Percentiles rank a stretch among this genome's conserved stretches.
Conservation (phyloP, 2,888 invertebrate genomes). For the Punctoribates punctum region DNA sequence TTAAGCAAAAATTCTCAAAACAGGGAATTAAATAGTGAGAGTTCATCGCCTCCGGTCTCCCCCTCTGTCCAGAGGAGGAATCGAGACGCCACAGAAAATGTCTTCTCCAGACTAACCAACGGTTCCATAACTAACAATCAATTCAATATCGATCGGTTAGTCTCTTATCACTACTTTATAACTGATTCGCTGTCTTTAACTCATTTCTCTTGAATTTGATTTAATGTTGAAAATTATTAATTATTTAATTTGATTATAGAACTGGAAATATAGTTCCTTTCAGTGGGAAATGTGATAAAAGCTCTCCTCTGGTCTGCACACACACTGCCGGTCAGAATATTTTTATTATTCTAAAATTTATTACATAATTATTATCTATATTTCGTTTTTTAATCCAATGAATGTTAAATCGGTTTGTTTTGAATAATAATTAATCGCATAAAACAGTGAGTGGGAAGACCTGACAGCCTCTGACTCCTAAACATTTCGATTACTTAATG, state of each 20-base stretch:
- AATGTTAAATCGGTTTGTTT: neutral
- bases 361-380: too few species aligned
- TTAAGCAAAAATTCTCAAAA: constrained; percentile 42
- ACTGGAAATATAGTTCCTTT: constrained; percentile 49
- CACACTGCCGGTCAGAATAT: constrained; percentile 62
- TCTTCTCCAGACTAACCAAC: constrained; percentile 70
- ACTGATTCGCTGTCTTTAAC: neutral
- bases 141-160: constrained; percentile 51
- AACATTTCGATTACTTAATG: neutral
- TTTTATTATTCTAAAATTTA: neutral
- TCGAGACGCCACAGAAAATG: constrained; percentile 63
- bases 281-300: constrained; percentile 45
- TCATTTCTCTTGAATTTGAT: neutral
- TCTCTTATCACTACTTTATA: neutral
- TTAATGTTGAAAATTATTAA: too few species aligned
- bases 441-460: neutral
- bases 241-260: neutral
- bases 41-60: constrained; percentile 61
- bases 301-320: constrained; percentile 66
- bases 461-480: neutral
- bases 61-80: constrained; percentile 56
- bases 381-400: too few species aligned
- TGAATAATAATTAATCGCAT: neutral
- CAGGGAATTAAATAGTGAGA: constrained; percentile 42
- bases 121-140: constrained; percentile 56